Base-by-base conservation (phyloP, 1,140 invertebrate species). In the Dendrolimus kikuchii region DNA sequence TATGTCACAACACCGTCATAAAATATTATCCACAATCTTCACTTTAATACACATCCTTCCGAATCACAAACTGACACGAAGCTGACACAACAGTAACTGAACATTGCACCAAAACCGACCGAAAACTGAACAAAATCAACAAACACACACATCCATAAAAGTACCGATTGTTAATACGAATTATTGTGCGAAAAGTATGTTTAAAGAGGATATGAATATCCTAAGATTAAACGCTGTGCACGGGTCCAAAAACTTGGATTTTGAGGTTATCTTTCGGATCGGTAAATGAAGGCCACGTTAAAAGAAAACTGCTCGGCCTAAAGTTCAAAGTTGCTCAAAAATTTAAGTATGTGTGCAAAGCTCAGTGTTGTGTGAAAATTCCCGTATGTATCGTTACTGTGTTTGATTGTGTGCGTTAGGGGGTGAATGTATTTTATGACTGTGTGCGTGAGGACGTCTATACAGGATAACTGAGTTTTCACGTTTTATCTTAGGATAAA, bases 181-280 rank as follows among this genome's bases (percentile, higher is more conserved):
- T 46, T 4, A 23, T 46, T 46, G 23, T 23, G 23, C 23, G 23
- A 23, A 23, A 23, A 23, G 3, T 23, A 23, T 23, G 3, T 23
- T 23, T 23, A 23, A 23, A 2, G 23, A 23, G 23, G 3, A 23
- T 23, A 23, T 2, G 3, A 23, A 23, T 23, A 23, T 23, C 23
- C 23, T 23, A 23, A 46, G 46, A n/a, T 7, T 7, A 36, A 46
- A 38, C 46, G 38, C 68, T 74, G 57, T 53, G 36, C 66, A 53
- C 56, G 50, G 59, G 62, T 66, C 61, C 59, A 23, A 70, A 78
- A 78, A 62, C 63, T 69, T 58, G 54, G 68, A 71, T 76, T 85
- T 85, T 80, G 66, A 85, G 81, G 81, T 85, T 85, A 85, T 81
- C 69, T 75, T 65, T 54, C 64, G 64, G 71, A 77, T 76, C 70